Evolutionary conservation across 2,113 vertebrate genomes (phyloP).

Genomic region (Glaucomys volans): DNA sequence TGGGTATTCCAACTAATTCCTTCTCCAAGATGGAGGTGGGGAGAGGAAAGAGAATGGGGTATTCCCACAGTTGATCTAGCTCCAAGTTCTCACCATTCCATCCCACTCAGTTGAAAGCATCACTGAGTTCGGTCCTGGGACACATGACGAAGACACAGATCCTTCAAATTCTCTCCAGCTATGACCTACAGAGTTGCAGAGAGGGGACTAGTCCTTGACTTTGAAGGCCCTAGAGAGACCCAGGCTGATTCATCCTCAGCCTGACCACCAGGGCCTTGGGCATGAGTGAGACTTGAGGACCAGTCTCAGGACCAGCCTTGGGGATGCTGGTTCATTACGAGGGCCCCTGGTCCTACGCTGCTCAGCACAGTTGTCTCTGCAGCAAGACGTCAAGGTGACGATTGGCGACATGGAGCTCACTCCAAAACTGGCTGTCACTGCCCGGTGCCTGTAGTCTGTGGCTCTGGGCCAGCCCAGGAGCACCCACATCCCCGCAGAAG

Average conservation of each 20-base stretch:
- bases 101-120: background rate
- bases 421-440: background rate
- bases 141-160: background rate
- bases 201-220: background rate
- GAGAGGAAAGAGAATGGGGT: background rate
- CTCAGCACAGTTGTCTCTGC: background rate
- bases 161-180: background rate
- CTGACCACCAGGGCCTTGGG: background rate
- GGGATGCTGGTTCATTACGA: fast-evolving
- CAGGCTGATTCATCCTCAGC: background rate
- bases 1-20: background rate
- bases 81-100: background rate
- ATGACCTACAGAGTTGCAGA: background rate
- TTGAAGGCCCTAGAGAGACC: background rate
- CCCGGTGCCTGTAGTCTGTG: background rate
- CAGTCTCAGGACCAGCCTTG: background rate
- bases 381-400: background rate
- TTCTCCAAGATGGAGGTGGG: background rate
- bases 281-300: background rate
- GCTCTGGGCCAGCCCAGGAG: background rate
- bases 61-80: background rate
- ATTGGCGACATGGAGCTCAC: fast-evolving
- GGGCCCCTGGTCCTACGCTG: background rate
- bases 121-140: background rate
- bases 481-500: no score